Conservation (phyloP, 2,797 vertebrate species). For the Aplochiton taeniatus region DNA sequence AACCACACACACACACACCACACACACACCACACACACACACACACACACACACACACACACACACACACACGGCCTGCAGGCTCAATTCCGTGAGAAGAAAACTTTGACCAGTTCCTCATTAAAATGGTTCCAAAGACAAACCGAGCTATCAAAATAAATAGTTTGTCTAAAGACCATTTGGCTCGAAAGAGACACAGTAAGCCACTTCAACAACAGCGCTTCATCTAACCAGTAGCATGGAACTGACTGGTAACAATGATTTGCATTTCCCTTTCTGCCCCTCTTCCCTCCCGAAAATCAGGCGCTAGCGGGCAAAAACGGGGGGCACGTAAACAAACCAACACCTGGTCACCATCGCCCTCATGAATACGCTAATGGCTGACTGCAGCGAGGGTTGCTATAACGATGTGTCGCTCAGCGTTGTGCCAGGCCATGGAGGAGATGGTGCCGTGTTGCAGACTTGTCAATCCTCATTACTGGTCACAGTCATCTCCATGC, state of each 20-base stretch:
- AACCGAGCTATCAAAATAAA: neutral
- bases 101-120: neutral
- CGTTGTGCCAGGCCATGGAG: slow-evolving; percentile 2
- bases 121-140: neutral
- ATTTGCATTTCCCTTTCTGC: no score
- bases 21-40: no score
- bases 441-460: neutral
- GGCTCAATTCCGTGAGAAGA: neutral
- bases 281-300: neutral
- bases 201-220: neutral
- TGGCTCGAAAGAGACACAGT: neutral
- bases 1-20: no score
- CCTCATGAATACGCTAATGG: slow-evolving; percentile 13
- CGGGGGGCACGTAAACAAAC: neutral
- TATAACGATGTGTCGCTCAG: slow-evolving; percentile 20
- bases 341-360: neutral
- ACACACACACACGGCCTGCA: no score
- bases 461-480: slow-evolving; percentile 36
- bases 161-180: neutral
- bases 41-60: no score
- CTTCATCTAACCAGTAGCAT: neutral
- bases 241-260: neutral
- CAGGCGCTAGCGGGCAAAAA: neutral
- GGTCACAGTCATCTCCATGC: slow-evolving; percentile 8
- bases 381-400: slow-evolving; percentile 17